Base-by-base conservation (phyloP, 2,797 vertebrate species). In the Enteromius treurensis region DNA sequence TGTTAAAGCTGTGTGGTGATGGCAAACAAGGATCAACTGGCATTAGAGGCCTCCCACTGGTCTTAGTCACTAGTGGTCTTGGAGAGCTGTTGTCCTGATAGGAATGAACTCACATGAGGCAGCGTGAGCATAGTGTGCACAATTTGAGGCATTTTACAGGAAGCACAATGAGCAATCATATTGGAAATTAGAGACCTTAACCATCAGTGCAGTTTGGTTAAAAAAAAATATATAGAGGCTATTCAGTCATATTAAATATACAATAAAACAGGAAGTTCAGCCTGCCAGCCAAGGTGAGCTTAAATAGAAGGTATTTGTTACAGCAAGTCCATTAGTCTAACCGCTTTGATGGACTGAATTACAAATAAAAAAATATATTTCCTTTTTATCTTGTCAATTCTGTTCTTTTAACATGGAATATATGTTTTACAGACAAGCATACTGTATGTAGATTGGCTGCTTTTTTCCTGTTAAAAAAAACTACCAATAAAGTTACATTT, bases 111-210 rank as follows among this genome's bases (percentile, higher is more conserved):
- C 55, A 17, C 53, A 23, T 29, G 51, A 37, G 19, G 26, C 26
- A 45, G 26, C 53, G 3, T 47, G 40, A 47, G 40, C 11, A 1
- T 49, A 19, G 3, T 23, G 8, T 62, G 79, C 23, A 23, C 21
- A 73, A 60, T 74, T 64, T 29, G 13, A 64, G 2, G 58, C 34
- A 29, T 62, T 62, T 62, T 49, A 49, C 55, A 65, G 53, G 69
- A 17, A 80, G 34, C 53, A 79, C 64, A 79, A 80, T 45, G 67
- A 70, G 51, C 53, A 73, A 32, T 81, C 40, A 73, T 71, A 23
- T 23, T 29, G 23, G 37, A 71, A 74, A 81, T 47, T 64, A 62
- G 58, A 64, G 79, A 65, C 45, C 58, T 47, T 75, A 53, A 75
- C 8, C 42, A 37, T n/a, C 42, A 65, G n/a, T 65, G 70, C 45